Base-by-base conservation (phyloP, 2,797 vertebrate genomes). In the Halcyon leucocephala region DNA sequence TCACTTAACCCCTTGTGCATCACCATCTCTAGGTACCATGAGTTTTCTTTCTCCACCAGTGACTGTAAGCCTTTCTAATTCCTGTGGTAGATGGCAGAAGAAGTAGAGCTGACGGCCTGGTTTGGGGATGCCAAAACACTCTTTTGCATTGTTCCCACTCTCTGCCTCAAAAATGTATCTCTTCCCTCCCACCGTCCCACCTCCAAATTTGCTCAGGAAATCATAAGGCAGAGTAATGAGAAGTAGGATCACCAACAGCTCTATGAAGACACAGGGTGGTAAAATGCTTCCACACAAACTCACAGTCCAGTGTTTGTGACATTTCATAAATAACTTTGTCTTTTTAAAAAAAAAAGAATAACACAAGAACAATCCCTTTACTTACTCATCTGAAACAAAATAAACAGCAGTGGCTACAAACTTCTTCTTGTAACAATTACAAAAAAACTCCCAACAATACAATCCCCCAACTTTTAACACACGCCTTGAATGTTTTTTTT, bases 261-360 rank as follows among this genome's bases (percentile, higher is more conserved):
- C 96, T 95, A 97, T 97, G 97, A 98, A 98, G 97, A 98, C 98
- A 98, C 98, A 98, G 97, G 97, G 97, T 97, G 97, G 97, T 97
- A 97, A 98, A 98, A 98, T 97, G 97, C 95, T 98, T 98, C 97
- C 97, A 97, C 98, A 98, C 98, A 98, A 99, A 98, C 98, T 99
- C 98, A 98, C 98, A 99, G 99, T 99, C 99, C 99, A 99, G 99
- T 99, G 99, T 99, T 98, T 98, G 99, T 99, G 99, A 99, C 99
- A 99, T 99, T 99, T 99, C 98, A 99, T 99, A 99, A 98, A 99
- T 98, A 99, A 99, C 99, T 99, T 97, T 97, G 98, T 98, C 98
- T 98, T 98, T 98, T 96, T 65, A 95, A 96, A 97, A 98, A 98
- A 97, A 98, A 98, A 98, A 98, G 97, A 98, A 97, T 97, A 98